Percentiles rank a stretch among this genome's conserved stretches.
Conservation (phyloP, 2,888 invertebrate genomes). For the Dugesia japonica region DNA sequence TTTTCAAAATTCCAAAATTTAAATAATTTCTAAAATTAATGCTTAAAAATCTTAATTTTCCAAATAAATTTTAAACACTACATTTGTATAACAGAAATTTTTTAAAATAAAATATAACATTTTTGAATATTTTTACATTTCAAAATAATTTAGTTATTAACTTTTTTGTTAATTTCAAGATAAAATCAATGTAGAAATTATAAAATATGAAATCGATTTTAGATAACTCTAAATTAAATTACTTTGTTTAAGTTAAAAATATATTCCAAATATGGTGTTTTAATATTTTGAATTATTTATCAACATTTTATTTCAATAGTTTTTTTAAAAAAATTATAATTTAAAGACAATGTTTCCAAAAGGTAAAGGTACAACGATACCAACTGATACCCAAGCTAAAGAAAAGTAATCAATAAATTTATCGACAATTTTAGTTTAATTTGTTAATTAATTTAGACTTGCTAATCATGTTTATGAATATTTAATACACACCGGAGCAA, state of each 20-base stretch:
- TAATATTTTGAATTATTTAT: slow-evolving; percentile 14
- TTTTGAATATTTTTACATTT: no score
- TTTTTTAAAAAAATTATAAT: no score
- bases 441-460: slow-evolving; percentile 55
- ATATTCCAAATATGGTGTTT: slow-evolving; percentile 6
- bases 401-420: slow-evolving; percentile 61
- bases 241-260: neutral
- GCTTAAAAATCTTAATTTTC: no score
- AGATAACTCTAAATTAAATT: neutral
- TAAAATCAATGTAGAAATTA: no score
- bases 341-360: slow-evolving; percentile 72
- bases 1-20: no score
- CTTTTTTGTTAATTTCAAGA: no score
- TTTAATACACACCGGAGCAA: slow-evolving; percentile 91
- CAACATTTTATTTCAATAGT: neutral
- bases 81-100: no score
- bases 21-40: no score
- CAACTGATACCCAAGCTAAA: slow-evolving; percentile 94
- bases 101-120: no score
- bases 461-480: slow-evolving; percentile 98
- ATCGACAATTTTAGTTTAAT: neutral
- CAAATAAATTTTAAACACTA: no score
- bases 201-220: no score
- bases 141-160: no score
- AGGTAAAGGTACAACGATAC: slow-evolving; percentile 89